phyloP scores from a whole-genome alignment of 2,888 invertebrate species.

The Anticlea derivata region DNA sequence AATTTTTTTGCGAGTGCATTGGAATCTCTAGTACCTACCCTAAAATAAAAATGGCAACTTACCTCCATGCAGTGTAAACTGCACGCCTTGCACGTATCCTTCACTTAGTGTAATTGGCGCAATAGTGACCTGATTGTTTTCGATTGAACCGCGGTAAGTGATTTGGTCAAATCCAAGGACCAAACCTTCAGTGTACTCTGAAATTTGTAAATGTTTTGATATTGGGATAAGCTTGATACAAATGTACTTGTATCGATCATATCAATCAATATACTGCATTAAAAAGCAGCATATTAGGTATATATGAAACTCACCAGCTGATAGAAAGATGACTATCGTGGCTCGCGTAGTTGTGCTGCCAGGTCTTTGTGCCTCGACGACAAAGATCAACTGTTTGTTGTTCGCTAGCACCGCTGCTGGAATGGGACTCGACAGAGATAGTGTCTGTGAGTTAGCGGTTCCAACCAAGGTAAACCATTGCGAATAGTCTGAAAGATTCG shows the following conservation, averaged over 20 bases:
- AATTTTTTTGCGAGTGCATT: not conserved
- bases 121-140: constrained; percentile 32
- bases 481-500: constrained; percentile 19
- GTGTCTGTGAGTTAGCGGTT: constrained; percentile 29
- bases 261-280: too few species aligned
- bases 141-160: constrained; percentile 43
- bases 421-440: constrained; percentile 34
- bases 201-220: not conserved
- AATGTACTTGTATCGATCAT: too few species aligned
- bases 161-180: constrained; percentile 44
- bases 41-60: not conserved
- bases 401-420: constrained; percentile 40
- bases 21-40: too few species aligned
- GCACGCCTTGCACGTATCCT: constrained; percentile 40
- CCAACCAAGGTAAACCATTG: constrained; percentile 30
- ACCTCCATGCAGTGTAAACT: constrained; percentile 30
- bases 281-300: too few species aligned
- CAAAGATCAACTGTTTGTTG: constrained; percentile 42
- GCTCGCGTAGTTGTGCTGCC: constrained; percentile 35
- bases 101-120: constrained; percentile 42
- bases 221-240: too few species aligned
- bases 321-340: constrained; percentile 39
- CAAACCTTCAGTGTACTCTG: constrained; percentile 1
- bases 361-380: constrained; percentile 36
- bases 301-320: constrained; percentile 30